phyloP scores from a whole-genome alignment of 2,888 invertebrate species.

The Netelia fuscicornis region DNA sequence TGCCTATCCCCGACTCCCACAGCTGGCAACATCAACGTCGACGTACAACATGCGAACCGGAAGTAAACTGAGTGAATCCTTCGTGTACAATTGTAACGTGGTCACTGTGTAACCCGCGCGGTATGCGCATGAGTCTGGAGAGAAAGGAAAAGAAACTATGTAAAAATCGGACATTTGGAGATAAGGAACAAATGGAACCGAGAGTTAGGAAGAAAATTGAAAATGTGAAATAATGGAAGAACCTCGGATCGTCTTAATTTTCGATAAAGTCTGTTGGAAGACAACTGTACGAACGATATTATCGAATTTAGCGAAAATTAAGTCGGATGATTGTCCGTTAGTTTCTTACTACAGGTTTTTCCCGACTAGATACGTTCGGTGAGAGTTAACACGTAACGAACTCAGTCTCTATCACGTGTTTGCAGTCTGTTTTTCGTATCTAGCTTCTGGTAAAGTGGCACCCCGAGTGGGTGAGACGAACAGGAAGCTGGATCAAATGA shows the following conservation, averaged over 20 bases:
- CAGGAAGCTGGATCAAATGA: slow-evolving; percentile 71
- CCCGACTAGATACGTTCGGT: slow-evolving; percentile 8
- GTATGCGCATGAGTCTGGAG: slow-evolving; percentile 1
- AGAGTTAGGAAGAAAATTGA: not conserved
- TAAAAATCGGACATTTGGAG: not conserved
- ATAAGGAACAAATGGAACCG: slow-evolving; percentile 3
- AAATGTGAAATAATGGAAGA: slow-evolving; percentile 9
- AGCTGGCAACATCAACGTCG: slow-evolving; percentile 15
- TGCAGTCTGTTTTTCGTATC: slow-evolving; percentile 7
- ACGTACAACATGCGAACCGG: slow-evolving; percentile 52
- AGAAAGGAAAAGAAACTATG: slow-evolving; percentile 4
- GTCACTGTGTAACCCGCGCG: slow-evolving; percentile 8
- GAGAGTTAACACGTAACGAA: slow-evolving; percentile 14
- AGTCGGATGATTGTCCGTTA: slow-evolving; percentile 9
- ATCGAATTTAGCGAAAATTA: not conserved
- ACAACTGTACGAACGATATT: not conserved
- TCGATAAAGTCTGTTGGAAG: slow-evolving; percentile 1
- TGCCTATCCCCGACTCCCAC: slow-evolving; percentile 51
- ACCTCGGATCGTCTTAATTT: slow-evolving; percentile 23
- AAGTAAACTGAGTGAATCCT: slow-evolving; percentile 48
- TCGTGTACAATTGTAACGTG: slow-evolving; percentile 48
- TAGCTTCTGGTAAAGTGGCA: slow-evolving; percentile 41
- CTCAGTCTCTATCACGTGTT: slow-evolving; percentile 23
- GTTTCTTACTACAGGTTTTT: not conserved
- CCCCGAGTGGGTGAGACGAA: slow-evolving; percentile 40